Evolutionary conservation across 2,888 invertebrate species (phyloP), one percentile per base, ranked within the genome.

Genomic region (Arctia plantaginis): DNA sequence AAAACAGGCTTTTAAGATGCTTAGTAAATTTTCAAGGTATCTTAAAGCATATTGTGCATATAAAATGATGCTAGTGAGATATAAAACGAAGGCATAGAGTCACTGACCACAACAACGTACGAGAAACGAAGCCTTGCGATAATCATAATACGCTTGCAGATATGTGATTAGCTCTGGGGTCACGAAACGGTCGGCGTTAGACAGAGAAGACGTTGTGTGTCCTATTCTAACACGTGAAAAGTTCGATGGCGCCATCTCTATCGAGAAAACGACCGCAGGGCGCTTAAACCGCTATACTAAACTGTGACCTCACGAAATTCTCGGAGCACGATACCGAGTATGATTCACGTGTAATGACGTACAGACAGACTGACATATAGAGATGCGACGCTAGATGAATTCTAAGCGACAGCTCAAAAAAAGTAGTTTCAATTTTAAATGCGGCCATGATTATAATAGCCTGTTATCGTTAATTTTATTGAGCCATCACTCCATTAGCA

Each of bases 301-400:
- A 94, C 95, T 95, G 94, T 95, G 95, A 95, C 95, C 95, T 95
- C 95, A 95, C 95, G 95, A 95, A 95, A 95, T 94, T 92, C 94
- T 92, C 91, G 85, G 82, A 86, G 93, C 94, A 93, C 94, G 94
- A 93, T 94, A 93, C 91, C 84, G 89, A 85, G 89, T 91, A 86
- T 94, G 95, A 94, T 93, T 95, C 94, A 94, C 91, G 90, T 92
- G 87, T 93, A 94, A 94, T 94, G 93, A 94, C 90, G 87, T 87
- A 91, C 89, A 87, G 88, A 90, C 79, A 77, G 69, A 78, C 91
- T 91, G 92, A 92, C 92, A 90, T 89, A 90, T 88, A 88, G 91
- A 90, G 92, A 93, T 92, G 89, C 88, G 86, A 93, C 90, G 91
- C 88, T 87, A 92, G 93, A 92, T 93, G 94, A 92, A 93, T 93